A percentile compares a stretch with the other conserved stretches of the same genome.
phyloP scores from a whole-genome alignment of 53 echinoderm and acorn worm species.

The Stichopus horrens region DNA sequence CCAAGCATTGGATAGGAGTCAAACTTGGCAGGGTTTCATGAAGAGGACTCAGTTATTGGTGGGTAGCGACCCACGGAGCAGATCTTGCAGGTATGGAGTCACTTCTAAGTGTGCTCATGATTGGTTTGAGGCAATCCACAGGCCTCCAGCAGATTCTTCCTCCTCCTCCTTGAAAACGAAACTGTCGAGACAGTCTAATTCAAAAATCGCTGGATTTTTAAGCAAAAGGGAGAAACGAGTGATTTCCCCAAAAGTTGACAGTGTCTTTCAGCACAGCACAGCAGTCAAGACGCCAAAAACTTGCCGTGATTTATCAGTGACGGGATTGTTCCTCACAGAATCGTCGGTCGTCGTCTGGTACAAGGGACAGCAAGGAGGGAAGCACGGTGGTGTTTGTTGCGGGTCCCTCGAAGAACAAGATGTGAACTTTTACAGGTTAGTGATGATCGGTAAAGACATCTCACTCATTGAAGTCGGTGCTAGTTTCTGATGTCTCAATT shows the following conservation, averaged over 20 bases:
- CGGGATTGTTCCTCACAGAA: constrained; percentile 44
- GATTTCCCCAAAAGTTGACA: not conserved
- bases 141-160: not conserved
- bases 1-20: not conserved
- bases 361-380: constrained; percentile 20
- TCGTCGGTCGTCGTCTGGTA: constrained; percentile 75
- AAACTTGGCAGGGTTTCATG: constrained; percentile 39
- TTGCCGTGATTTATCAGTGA: constrained; percentile 56
- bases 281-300: constrained; percentile 67
- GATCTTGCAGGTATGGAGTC: constrained; percentile 62
- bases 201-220: constrained; percentile 12
- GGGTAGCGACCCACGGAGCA: not conserved
- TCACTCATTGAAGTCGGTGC: not conserved
- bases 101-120: constrained; percentile 38
- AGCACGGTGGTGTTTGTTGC: constrained; percentile 70
- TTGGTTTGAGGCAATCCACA: constrained; percentile 21
- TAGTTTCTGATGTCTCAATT: no score
- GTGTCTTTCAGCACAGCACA: constrained; percentile 12
- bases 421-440: constrained; percentile 64
- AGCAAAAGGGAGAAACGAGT: not conserved
- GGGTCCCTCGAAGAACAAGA: constrained; percentile 55
- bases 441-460: not conserved
- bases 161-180: not conserved
- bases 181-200: not conserved
- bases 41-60: not conserved